These are phyloP conservation scores for Antechinus stuartii DNA, from an alignment of 2,113 vertebrate species.

Conservation along the genomic window DNA sequence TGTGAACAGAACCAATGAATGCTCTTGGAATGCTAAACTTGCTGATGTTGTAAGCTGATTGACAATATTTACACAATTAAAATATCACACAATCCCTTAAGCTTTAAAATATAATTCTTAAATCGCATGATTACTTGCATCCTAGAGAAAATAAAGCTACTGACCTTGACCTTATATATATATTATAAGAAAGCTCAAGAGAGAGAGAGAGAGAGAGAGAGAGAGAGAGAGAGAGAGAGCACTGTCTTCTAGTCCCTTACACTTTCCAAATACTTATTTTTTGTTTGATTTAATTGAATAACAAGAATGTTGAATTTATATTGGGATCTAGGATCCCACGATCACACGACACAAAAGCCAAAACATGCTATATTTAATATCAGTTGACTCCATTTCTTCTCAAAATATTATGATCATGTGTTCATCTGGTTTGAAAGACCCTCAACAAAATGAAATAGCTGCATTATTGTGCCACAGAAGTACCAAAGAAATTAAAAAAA, in stretches of 20 bases:
- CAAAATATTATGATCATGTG: not conserved
- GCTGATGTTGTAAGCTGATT: not conserved
- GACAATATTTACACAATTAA: not conserved
- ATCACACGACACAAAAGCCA: not conserved
- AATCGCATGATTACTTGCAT: not conserved
- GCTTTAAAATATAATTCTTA: not conserved
- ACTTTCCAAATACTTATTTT: not conserved
- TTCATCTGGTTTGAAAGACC: not conserved
- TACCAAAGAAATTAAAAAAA: no score
- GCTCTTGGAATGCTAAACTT: not conserved
- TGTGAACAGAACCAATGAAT: not conserved
- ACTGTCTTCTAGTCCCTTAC: not conserved
- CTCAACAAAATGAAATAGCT: not conserved
- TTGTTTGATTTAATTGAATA: not conserved
- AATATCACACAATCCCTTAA: not conserved
- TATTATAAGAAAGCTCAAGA: no score
- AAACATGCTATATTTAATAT: not conserved
- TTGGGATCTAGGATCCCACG: not conserved
- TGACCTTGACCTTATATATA: not conserved
- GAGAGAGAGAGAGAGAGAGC: no score
- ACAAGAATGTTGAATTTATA: not conserved
- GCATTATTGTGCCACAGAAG: not conserved
- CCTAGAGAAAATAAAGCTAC: not conserved
- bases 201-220: no score
- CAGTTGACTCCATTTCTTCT: not conserved